Base-by-base conservation (phyloP, 2,113 vertebrate genomes). In the Plotosus lineatus region DNA sequence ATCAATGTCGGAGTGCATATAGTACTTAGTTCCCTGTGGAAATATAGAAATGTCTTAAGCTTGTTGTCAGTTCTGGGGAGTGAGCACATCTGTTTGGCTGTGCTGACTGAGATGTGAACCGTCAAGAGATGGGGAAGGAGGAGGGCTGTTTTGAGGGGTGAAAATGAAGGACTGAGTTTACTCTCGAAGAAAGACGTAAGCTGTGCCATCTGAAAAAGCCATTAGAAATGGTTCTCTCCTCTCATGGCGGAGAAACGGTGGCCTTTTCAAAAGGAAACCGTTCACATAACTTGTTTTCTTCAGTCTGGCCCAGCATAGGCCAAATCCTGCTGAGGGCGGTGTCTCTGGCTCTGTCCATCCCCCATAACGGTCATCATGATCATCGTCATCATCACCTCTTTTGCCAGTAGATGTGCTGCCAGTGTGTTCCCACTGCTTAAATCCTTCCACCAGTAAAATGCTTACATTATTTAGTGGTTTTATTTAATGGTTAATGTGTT, bases 181-280 rank as follows among this genome's bases (percentile, higher is more conserved):
- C 80, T 85, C 77, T 48, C 69, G 84, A 58, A 72, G n/a, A 68
- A 68, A 82, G 55, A 51, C 61, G 79, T 80, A 80, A 87, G 83
- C 79, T 0, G 73, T 75, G 42, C 69, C 87, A 85, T 91, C 90
- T 92, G 91, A 81, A 78, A 89, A 90, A 90, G 77, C 72, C 84
- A 91, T 93, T 90, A 91, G 88, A 51, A 38, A 55, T 72, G 10
- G n/a, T 36, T 58, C 19, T 81, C 74, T n/a, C 77, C 50, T 66
- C 75, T 89, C 73, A 72, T 44, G 73, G 69, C 14, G 56, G 78
- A 53, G 77, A 80, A 87, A 81, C 78, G 82, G 83, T 85, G 84
- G 87, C 73, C 82, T 85, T 82, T 79, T 88, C 8, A 58, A 82
- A 82, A 44, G 82, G 86, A 90, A 86, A 90, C 85, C 81, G 86